A percentile compares a stretch with the other conserved stretches of the same genome.
Conservation (phyloP, 2,113 vertebrate genomes). For the Epinephelus lanceolatus region DNA sequence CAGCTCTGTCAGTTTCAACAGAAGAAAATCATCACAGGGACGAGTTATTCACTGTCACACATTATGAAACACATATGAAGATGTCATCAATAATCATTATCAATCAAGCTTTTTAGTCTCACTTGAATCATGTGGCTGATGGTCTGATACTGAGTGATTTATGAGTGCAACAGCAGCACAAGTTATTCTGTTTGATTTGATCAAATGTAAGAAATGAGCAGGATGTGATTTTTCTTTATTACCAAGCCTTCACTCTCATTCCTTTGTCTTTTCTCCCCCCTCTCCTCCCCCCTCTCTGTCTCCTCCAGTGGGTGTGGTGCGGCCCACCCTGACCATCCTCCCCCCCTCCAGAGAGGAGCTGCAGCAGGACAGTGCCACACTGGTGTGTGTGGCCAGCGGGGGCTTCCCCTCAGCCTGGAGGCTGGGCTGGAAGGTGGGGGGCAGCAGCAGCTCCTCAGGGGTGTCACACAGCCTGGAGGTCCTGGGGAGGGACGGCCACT, state of each 20-base stretch:
- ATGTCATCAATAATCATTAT: background rate
- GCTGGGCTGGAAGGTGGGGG: slow-evolving; percentile 65
- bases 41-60: no score
- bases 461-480: slow-evolving; percentile 36
- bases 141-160: no score
- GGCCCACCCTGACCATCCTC: no score
- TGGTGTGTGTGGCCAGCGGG: no score
- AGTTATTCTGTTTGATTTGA: background rate
- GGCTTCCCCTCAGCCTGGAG: slow-evolving; percentile 58
- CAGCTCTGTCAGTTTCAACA: no score
- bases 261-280: background rate
- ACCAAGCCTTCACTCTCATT: no score
- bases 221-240: background rate
- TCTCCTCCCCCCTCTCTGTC: background rate
- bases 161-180: slow-evolving; percentile 1
- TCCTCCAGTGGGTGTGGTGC: no score
- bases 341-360: no score
- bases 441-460: slow-evolving; percentile 34
- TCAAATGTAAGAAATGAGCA: background rate
- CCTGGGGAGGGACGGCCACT: slow-evolving; percentile 44
- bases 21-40: no score
- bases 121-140: background rate
- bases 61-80: no score
- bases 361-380: no score
- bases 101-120: background rate